Conservation (phyloP, 2,113 vertebrate genomes). For the Struthio camelus region DNA sequence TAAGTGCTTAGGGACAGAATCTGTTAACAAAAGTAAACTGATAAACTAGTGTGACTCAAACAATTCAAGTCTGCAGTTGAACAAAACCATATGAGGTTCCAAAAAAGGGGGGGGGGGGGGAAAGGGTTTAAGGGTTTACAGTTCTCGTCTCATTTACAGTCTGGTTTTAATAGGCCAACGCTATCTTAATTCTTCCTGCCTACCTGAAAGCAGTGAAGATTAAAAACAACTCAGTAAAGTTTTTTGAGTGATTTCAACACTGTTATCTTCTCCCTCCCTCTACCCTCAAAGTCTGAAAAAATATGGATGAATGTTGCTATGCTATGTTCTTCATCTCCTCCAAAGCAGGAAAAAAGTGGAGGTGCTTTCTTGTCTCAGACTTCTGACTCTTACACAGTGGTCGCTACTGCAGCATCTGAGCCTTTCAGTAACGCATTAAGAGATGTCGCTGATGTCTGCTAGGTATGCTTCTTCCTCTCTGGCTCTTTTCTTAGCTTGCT, state of each 20-base stretch:
- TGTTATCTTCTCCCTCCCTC: neutral
- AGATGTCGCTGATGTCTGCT: neutral
- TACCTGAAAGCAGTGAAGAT: neutral
- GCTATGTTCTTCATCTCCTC: neutral
- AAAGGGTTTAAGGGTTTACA: no score
- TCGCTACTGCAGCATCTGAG: neutral
- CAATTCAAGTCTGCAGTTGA: neutral
- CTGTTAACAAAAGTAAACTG: neutral
- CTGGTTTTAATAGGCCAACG: neutral
- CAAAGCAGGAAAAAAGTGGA: neutral
- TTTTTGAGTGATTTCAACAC: neutral
- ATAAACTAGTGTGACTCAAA: neutral
- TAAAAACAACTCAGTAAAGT: neutral
- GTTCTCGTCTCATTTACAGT: neutral
- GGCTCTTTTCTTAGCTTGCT: neutral
- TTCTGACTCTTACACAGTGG: neutral
- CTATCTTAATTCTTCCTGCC: neutral
- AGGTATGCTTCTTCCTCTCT: neutral
- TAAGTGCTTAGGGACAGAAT: neutral
- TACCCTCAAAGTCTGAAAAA: neutral
- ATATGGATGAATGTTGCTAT: accelerated
- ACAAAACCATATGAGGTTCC: neutral
- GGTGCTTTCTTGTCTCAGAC: neutral
- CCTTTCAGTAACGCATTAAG: accelerated
- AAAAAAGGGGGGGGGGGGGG: no score